Evolutionary conservation across 30 jellyfish, hydroid and myxozoan genomes (phyloP).

Genomic region (Phacellophora camtschatica): DNA sequence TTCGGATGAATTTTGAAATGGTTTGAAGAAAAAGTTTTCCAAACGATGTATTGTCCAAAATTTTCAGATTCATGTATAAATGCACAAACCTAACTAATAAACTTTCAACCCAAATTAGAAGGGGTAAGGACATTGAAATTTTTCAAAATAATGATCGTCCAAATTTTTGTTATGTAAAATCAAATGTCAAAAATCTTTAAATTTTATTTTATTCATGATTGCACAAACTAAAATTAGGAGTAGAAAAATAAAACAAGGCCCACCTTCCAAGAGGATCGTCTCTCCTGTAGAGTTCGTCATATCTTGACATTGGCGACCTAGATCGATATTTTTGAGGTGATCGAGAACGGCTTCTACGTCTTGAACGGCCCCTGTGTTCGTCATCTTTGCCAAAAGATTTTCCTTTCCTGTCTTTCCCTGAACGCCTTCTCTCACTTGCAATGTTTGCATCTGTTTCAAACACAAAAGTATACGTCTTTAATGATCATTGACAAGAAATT

Average conservation of each 20-base stretch:
- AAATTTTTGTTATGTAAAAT: too few species aligned
- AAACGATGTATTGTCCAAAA: too few species aligned
- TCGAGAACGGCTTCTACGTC: constrained; percentile 44
- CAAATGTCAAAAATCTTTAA: too few species aligned
- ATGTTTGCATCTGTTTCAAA: constrained; percentile 85
- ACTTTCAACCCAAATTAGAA: too few species aligned
- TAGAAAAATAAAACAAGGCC: neutral
- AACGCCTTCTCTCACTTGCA: constrained; percentile 87
- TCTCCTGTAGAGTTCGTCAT: constrained; percentile 74
- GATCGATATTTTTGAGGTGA: constrained; percentile 47
- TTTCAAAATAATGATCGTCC: too few species aligned
- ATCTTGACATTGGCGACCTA: constrained; percentile 85
- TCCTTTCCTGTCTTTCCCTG: constrained; percentile 57
- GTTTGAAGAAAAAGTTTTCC: too few species aligned
- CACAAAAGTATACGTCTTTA: too few species aligned
- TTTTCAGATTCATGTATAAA: too few species aligned
- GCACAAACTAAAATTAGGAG: neutral
- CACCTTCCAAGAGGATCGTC: constrained; percentile 32
- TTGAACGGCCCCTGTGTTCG: neutral
- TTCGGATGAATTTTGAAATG: too few species aligned
- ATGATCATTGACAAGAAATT: too few species aligned
- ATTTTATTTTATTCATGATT: neutral
- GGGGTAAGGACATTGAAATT: too few species aligned
- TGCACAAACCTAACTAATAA: too few species aligned
- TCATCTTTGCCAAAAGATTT: neutral